Evolutionary conservation across 2,888 invertebrate genomes (phyloP).

Genomic region (Plebejus argus): DNA sequence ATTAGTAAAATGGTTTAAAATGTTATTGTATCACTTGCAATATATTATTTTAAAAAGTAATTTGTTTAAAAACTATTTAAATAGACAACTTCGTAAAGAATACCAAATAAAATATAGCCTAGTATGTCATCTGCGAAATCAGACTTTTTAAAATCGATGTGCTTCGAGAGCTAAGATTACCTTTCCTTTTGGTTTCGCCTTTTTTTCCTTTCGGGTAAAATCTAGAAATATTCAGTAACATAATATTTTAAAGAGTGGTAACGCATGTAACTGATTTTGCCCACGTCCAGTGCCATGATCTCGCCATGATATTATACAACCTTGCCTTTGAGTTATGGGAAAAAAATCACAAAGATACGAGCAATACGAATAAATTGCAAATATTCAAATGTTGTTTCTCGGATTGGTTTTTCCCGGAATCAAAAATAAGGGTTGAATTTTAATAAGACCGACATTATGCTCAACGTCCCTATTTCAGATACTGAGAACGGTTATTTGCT

Average conservation of each 20-base stretch:
- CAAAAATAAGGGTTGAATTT: conserved; percentile 33
- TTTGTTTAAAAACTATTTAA: no score
- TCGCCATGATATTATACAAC: conserved; percentile 1
- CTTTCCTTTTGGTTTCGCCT: no score
- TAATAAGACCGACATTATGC: conserved; percentile 31
- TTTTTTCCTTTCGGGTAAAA: conserved; percentile 49
- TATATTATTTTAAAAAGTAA: no score
- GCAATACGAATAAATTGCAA: conserved; percentile 34
- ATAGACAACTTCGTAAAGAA: no score
- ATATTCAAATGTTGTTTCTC: conserved; percentile 35
- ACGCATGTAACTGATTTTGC: conserved; percentile 42
- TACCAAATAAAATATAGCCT: no score
- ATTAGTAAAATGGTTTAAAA: conserved; percentile 37
- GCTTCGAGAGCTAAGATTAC: no score
- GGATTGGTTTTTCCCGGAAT: conserved; percentile 32
- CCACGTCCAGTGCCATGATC: conserved; percentile 2
- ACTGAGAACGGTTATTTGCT: conserved; percentile 20
- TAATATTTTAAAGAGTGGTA: conserved; percentile 53
- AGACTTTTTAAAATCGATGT: no score
- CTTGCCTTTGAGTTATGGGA: conserved; percentile 39
- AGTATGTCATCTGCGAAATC: no score
- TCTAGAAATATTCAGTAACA: conserved; percentile 66
- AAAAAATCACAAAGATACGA: conserved; percentile 36
- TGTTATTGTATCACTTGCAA: conserved; percentile 50
- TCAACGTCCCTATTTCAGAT: conserved; percentile 20